phyloP scores from a whole-genome alignment of 64 coral and sea anemone species.

The Porites lutea region DNA sequence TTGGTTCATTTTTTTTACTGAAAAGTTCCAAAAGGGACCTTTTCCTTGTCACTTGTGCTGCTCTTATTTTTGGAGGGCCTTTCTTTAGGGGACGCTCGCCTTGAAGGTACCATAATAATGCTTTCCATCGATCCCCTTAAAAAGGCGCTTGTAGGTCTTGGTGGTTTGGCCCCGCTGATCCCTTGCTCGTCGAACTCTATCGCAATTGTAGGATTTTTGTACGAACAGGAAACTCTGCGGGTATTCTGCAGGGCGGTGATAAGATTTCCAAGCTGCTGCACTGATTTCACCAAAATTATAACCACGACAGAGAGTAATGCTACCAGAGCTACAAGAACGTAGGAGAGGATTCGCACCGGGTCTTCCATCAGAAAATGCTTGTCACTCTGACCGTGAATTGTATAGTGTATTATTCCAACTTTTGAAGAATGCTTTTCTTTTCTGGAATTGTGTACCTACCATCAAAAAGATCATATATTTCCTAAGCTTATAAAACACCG shows the following conservation, averaged over 20 bases:
- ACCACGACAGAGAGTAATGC: not conserved
- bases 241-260: not conserved
- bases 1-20: not conserved
- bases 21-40: not conserved
- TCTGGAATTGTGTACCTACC: too few relatives aligned
- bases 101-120: not conserved
- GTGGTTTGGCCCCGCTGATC: not conserved
- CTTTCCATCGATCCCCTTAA: not conserved
- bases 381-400: too few relatives aligned
- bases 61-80: not conserved
- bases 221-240: not conserved
- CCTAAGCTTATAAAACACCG: too few relatives aligned
- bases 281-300: not conserved
- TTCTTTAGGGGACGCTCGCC: not conserved
- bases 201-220: not conserved
- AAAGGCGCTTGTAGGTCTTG: slow-evolving; percentile 9
- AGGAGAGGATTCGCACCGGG: too few relatives aligned
- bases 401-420: too few relatives aligned
- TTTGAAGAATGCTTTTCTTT: too few relatives aligned
- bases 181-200: not conserved
- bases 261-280: not conserved
- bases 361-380: too few relatives aligned
- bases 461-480: too few relatives aligned
- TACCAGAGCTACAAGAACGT: too few relatives aligned
- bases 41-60: not conserved